A percentile compares a stretch with the other conserved stretches of the same genome.
Conservation (phyloP, 2,113 vertebrate species). For the Zosterops hypoxanthus region DNA sequence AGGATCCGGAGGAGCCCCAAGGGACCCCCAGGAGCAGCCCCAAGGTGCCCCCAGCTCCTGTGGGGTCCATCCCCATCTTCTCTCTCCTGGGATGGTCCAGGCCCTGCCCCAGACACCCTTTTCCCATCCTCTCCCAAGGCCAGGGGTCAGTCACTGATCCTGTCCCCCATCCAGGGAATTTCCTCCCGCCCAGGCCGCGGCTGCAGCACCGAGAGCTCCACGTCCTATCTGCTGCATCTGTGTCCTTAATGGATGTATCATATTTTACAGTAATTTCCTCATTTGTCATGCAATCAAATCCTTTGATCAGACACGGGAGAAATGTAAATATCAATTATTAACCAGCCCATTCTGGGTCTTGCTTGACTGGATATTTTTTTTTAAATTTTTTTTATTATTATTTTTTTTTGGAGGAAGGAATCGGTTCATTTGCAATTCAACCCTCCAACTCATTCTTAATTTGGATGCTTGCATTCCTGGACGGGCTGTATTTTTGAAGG, state of each 20-base stretch:
- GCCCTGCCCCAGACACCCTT: background rate
- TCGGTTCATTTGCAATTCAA: constrained; percentile 39
- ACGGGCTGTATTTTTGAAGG: background rate
- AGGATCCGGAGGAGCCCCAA: rapidly evolving
- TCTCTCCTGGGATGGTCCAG: background rate
- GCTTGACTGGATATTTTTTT: background rate
- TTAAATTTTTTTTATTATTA: background rate
- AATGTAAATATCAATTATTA: constrained; percentile 69
- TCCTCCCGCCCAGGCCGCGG: rapidly evolving
- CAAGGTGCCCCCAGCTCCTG: background rate
- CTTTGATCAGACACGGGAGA: constrained; percentile 67
- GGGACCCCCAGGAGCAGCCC: background rate
- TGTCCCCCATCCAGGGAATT: rapidly evolving
- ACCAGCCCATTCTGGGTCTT: constrained; percentile 38
- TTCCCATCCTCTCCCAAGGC: background rate
- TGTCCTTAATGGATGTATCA: constrained; percentile 28
- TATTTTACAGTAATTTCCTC: constrained; percentile 63
- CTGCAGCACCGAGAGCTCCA: rapidly evolving
- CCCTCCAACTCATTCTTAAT: background rate
- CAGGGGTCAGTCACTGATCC: rapidly evolving
- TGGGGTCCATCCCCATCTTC: rapidly evolving
- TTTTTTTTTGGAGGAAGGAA: background rate
- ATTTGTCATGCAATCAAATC: constrained; percentile 66
- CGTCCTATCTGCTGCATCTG: constrained; percentile 7
- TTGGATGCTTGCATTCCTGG: background rate